A percentile compares a stretch with the other conserved stretches of the same genome.
Conservation (phyloP, 2,113 vertebrate genomes). For the Lucifuga dentata region DNA sequence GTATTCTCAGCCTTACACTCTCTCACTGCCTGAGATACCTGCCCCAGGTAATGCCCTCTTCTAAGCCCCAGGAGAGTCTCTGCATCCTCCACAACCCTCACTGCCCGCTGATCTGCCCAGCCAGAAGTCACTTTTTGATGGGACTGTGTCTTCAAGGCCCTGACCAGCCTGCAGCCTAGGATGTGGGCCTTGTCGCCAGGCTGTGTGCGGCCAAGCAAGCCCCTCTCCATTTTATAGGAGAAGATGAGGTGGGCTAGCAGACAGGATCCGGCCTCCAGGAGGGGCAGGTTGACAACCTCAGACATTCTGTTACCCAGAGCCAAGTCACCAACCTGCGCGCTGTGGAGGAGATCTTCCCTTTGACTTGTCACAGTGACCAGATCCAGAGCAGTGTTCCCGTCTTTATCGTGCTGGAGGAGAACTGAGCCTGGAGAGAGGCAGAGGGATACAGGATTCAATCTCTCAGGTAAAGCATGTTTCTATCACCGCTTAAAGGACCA, state of each 20-base stretch:
- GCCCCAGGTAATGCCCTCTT: conserved; percentile 72
- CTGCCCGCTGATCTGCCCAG: conserved; percentile 83
- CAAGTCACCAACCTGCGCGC: conserved; percentile 76
- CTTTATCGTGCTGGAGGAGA: conserved; percentile 85
- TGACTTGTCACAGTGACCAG: conserved; percentile 73
- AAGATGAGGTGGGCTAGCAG: conserved; percentile 76
- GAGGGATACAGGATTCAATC: conserved; percentile 16
- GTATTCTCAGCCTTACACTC: conserved; percentile 82
- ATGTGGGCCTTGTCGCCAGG: conserved; percentile 32
- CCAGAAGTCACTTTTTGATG: conserved; percentile 63
- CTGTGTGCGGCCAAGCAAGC: conserved; percentile 2
- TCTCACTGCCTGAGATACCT: conserved; percentile 76
- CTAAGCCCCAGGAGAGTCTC: conserved; percentile 86
- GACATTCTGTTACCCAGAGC: conserved; percentile 6
- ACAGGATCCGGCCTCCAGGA: conserved; percentile 78
- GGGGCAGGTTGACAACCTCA: conserved; percentile 59
- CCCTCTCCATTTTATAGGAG: conserved; percentile 73
- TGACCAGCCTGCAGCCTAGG: conserved; percentile 52
- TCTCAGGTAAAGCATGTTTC: too few relatives aligned
- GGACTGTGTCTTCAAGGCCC: conserved; percentile 47
- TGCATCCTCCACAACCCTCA: conserved; percentile 83
- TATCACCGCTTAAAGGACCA: too few relatives aligned
- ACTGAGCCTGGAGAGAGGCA: conserved; percentile 84
- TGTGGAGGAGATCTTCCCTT: conserved; percentile 84
- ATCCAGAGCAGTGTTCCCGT: conserved; percentile 85